Base-by-base conservation (phyloP, 2,888 invertebrate genomes). In the Plebejus melissa region DNA sequence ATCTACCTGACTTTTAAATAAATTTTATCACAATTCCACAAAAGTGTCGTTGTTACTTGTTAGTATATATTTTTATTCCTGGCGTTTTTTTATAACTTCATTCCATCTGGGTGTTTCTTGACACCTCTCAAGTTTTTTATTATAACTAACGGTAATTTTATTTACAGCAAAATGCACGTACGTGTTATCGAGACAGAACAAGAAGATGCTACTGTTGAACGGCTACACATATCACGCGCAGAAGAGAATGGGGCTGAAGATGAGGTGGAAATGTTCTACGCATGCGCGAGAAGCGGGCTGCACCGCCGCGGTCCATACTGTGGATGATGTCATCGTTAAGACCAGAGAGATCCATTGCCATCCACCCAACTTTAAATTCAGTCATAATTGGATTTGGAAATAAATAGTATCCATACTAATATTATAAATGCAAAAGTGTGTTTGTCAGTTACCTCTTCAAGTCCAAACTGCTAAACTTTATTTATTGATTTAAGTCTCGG, bases 231-330 rank as follows among this genome's bases (percentile, higher is more conserved):
- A 65, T 65, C 13, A 36, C 13, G 32, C 13, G 13, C 65, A 65
- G 22, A 65, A 65, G 9, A 65, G 65, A 32, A 65, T 65, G 65
- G 65, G 65, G 11, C 5, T 36, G 32, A 65, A 65, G 65, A 65
- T 36, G 32, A 78, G 80, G 74, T 83, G 84, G 84, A 75, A 76
- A 0, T 84, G 85, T 76, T 82, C 83, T 4, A 54, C 16, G 1
- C 54, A 54, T 0, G 82, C 82, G 1, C 82, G 83, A 38, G 78
- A 81, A n/a, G 79, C 76, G 11, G 80, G 81, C 1, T 85, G 85
- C 74, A 77, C 74, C 4, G 84, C 83, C 0, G 76, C 72, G 0
- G 74, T 83, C 4, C 58, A 76, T 22, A 83, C 79, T 1, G 22
- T 75, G 1, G 71, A n/a, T 13, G 75, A 72, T 5, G 46, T 65